These are phyloP conservation scores for Gymnothorax reevesii DNA, from an alignment of 2,797 vertebrate genomes.

Conservation along the genomic window DNA sequence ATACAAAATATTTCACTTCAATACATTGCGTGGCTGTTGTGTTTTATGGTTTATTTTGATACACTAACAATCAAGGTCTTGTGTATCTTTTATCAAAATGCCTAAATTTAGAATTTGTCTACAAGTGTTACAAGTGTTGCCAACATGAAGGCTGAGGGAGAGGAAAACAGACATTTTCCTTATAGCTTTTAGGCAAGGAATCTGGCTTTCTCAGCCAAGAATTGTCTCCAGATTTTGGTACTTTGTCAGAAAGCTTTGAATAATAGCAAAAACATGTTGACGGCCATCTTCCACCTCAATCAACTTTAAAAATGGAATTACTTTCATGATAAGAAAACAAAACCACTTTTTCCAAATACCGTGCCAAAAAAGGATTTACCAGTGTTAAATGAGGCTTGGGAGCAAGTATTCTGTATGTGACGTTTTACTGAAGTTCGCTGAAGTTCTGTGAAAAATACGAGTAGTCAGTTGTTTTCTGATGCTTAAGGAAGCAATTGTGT, in stretches of 20 bases:
- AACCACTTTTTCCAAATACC: background rate
- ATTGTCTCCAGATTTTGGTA: background rate
- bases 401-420: background rate
- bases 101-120: background rate
- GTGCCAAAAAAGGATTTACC: background rate
- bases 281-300: background rate
- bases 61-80: no score
- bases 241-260: background rate
- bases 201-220: background rate
- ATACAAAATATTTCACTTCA: no score
- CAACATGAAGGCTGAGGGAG: background rate
- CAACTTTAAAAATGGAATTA: conserved; percentile 11
- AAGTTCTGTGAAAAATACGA: background rate
- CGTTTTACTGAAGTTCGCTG: background rate
- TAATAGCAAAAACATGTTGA: conserved; percentile 14
- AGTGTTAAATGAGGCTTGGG: background rate
- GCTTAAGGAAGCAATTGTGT: conserved; percentile 12
- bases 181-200: background rate
- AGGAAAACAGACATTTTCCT: conserved; percentile 2
- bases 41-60: no score
- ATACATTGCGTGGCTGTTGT: no score
- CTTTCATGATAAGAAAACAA: background rate
- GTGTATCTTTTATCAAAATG: no score
- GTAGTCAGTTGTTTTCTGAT: conserved; percentile 9
- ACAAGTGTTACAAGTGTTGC: background rate